Percentiles rank a stretch among this genome's conserved stretches.
phyloP scores from a whole-genome alignment of 1,140 invertebrate species.

The Hycleus cichorii region DNA sequence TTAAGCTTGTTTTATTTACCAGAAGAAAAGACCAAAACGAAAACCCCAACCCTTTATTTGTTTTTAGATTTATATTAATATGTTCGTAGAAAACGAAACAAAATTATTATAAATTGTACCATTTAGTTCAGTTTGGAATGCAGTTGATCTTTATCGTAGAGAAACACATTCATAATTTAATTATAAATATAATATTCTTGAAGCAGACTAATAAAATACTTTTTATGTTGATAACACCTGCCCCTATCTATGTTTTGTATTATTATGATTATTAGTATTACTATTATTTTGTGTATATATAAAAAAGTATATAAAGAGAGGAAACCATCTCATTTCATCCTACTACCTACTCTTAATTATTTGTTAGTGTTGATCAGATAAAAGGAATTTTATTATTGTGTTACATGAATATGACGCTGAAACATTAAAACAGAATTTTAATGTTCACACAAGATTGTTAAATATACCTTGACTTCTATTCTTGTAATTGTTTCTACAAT shows the following conservation, averaged over 20 bases:
- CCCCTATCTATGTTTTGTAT: background rate
- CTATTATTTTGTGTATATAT: too few relatives aligned
- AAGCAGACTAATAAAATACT: slow-evolving; percentile 11
- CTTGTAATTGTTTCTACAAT: too few relatives aligned
- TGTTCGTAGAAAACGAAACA: too few relatives aligned
- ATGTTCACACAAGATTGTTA: background rate
- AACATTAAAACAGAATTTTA: slow-evolving; percentile 13
- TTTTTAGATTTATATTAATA: too few relatives aligned
- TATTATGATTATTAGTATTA: too few relatives aligned
- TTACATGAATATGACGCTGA: slow-evolving; percentile 8
- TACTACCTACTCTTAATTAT: slow-evolving; percentile 13
- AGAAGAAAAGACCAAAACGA: too few relatives aligned
- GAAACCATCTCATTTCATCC: slow-evolving; percentile 8
- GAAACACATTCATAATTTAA: slow-evolving; percentile 5
- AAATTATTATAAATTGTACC: too few relatives aligned
- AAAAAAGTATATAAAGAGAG: too few relatives aligned
- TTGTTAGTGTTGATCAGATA: slow-evolving; percentile 13
- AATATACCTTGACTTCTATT: too few relatives aligned
- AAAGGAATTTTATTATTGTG: slow-evolving; percentile 16
- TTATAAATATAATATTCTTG: slow-evolving; percentile 7
- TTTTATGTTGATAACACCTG: slow-evolving; percentile 10
- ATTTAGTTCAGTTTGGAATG: too few relatives aligned
- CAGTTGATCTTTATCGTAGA: background rate
- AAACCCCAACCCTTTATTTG: too few relatives aligned
- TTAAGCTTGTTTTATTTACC: too few relatives aligned